Base-by-base conservation (phyloP, 2,888 invertebrate genomes). In the Drosophila neonasuta region DNA sequence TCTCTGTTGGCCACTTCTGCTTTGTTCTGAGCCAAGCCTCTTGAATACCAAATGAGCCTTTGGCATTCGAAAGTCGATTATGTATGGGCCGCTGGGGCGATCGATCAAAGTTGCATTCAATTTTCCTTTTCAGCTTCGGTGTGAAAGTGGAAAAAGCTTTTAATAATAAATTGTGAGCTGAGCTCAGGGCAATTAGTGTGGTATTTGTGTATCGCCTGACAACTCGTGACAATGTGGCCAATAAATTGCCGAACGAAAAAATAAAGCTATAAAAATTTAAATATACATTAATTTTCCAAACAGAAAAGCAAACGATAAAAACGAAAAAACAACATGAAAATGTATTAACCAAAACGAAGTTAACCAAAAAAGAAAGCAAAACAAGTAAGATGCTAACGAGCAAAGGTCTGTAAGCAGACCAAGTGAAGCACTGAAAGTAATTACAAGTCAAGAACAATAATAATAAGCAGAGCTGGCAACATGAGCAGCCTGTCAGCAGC, bases 401-500 rank as follows among this genome's bases (percentile, higher is more conserved):
- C 74, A 58, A 46, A 34, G 54, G 34, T 51, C 24, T 50, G 42
- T n/a, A 68, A 63, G 20, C 20, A 11, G 13, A 49, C 39, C 41
- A 54, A 60, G 39, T 24, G 42, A 71, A 56, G 36, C 63, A 61
- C 67, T 61, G 71, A 77, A 69, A 86, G 83, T 77, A 79, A 79
- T 80, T 78, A 80, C 80, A 79, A 79, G 65, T 61, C 77, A 61
- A 74, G 69, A 76, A 86, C 75, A 87, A 74, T 73, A 81, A 76
- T 77, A 85, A 79, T 75, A 85, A 74, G 70, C 64, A 64, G 61
- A 50, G 60, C 45, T 36, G 46, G 56, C 56, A 82, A 81, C 74
- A 76, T 83, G 75, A 75, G 60, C 79, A 86, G 80, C 86, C 75
- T 80, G 80, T 74, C 80, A 86, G 83, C 76, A 63, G 57, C 71